Evolutionary conservation across 2,888 invertebrate species (phyloP), one percentile per base, ranked within the genome.

Genomic region (Gortyna flavago): DNA sequence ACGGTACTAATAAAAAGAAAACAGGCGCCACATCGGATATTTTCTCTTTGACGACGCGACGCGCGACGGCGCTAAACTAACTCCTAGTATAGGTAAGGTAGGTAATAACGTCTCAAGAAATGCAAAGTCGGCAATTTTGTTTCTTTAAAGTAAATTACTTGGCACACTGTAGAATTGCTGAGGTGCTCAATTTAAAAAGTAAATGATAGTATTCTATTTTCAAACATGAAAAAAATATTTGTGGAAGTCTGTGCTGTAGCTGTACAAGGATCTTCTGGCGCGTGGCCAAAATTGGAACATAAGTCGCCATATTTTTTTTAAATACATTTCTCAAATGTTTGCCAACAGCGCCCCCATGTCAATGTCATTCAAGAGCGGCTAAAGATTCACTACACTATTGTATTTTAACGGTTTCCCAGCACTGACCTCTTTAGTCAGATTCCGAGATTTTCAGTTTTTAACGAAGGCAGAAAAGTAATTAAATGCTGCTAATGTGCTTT

Each of bases 91-190:
- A 66, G 70, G 70, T 80, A 88, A 88, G 75, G 62, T 21, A 66
- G 70, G 70, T 80, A 88, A 88, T 77, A 76, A 77, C 75, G 76
- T 79, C 79, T 71, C 75, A 75, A 86, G 81, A 77, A 78, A 87
- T 88, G 81, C 78, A 87, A 87, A 87, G 87, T 79, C 38, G 61
- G 72, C 87, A 81, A 86, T 87, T 88, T 67, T 80, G 72, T 81
- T 81, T 78, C 74, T 84, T 68, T 77, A 81, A 86, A 77, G 81
- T 71, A 81, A 84, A 84, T 83, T 79, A 69, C 76, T 70, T 83
- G 62, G 83, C 65, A 83, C 62, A 62, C 70, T 77, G 25, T 16
- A 70, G 51, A 57, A n/a, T 35, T 25, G 21, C 8, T 48, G 25
- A 70, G 44, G 29, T 59, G 65, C 32, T 66, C 59, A 73, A 72